Evolutionary conservation across 2,888 invertebrate species (phyloP), one percentile per base, ranked within the genome.

Genomic region (Hoplodrina blanda): DNA sequence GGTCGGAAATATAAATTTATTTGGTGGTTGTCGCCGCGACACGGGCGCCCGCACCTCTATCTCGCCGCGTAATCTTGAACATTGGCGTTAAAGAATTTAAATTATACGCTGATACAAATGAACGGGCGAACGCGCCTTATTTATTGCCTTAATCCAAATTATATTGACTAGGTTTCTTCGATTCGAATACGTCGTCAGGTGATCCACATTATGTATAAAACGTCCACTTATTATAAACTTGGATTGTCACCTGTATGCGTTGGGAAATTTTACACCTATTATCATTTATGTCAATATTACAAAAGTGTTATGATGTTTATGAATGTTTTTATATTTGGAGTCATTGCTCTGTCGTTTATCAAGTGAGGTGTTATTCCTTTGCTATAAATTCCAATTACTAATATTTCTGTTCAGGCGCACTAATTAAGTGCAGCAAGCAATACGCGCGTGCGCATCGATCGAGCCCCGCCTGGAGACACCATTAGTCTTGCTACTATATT

Each of bases 11-110:
- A 95, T 95, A 95, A 95, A 95, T 96, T 95, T 95, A 95, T 95
- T 94, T 95, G 91, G 95, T 94, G 93, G 92, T 92, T 93, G 94
- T 95, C 91, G 90, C 90, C 72, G 90, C 88, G 92, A 94, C 95
- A 94, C 94, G 94, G 94, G 95, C 95, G 95, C 95, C 93, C 93
- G 92, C 91, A 89, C 90, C 93, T 92, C 92, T 96, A 95, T 96
- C 95, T 91, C 91, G 82, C 91, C 93, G 93, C 92, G 93, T 95
- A 95, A 96, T 96, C 96, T 96, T 94, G 93, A 95, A 95, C 96
- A 96, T 95, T 95, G 95, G 96, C 96, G 96, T 95, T 95, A 96
- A 96, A 96, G 95, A 95, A 95, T 95, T 96, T 96, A 96, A 96
- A 95, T 96, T 96, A 95, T 96, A 95, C 91, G 90, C 93, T 90